These are phyloP conservation scores for Festucalex cinctus DNA, from an alignment of 2,113 vertebrate species.

Conservation along the genomic window DNA sequence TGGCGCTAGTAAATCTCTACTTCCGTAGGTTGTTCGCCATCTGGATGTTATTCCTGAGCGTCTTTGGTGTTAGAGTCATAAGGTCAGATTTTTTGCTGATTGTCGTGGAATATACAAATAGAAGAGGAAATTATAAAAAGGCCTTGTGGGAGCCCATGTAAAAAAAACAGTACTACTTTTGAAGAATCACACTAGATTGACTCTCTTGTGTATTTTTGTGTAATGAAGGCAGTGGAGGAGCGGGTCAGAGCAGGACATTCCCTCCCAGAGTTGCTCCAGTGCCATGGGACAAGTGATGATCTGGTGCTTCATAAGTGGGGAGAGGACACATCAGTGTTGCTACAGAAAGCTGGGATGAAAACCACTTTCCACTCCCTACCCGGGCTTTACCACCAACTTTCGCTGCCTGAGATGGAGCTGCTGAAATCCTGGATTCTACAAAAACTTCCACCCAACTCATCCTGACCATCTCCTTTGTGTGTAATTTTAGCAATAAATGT, in stretches of 20 bases:
- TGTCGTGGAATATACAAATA: not conserved
- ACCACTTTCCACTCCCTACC: conserved; percentile 76
- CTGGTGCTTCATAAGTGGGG: conserved; percentile 83
- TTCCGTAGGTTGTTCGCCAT: not conserved
- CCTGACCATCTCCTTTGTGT: not conserved
- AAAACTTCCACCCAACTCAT: conserved; percentile 68
- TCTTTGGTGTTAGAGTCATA: not conserved
- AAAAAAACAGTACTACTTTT: not conserved
- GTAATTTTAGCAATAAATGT: not conserved
- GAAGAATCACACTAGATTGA: not conserved
- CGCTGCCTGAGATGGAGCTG: conserved; percentile 74
- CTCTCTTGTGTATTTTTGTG: not conserved
- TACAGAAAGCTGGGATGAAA: conserved; percentile 76
- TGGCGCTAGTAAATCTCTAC: conserved; percentile 3
- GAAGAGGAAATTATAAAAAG: not conserved
- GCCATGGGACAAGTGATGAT: conserved; percentile 80
- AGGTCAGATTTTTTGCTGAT: not conserved
- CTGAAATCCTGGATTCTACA: conserved; percentile 80
- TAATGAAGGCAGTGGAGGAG: conserved; percentile 70
- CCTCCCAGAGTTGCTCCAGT: conserved; percentile 84
- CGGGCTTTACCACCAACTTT: conserved; percentile 79
- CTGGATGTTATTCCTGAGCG: not conserved
- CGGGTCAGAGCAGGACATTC: conserved; percentile 4
- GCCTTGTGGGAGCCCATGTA: not conserved
- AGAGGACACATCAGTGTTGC: conserved; percentile 74